A percentile compares a stretch with the other conserved stretches of the same genome.
Evolutionary conservation across 2,113 vertebrate genomes (phyloP).

Genomic region (Callopanchax toddi): DNA sequence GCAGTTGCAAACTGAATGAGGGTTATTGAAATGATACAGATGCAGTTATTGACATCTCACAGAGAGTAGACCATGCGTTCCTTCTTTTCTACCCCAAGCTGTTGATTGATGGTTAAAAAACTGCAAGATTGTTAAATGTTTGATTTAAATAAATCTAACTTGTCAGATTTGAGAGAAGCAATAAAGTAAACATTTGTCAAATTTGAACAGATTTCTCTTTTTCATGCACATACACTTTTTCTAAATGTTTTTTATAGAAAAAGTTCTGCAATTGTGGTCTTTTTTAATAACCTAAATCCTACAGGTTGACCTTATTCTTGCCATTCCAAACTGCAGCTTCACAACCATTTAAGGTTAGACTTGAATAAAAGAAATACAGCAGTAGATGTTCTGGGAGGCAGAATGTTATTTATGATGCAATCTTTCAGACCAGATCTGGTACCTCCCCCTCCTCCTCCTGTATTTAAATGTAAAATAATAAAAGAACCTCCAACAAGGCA

Average conservation of each 20-base stretch:
- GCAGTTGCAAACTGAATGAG: conserved; percentile 31
- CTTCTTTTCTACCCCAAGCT: background rate
- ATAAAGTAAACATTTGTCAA: conserved; percentile 16
- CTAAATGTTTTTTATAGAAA: background rate
- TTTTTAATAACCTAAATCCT: background rate
- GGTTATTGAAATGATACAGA: conserved; percentile 40
- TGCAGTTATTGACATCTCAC: conserved; percentile 22
- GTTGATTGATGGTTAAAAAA: background rate
- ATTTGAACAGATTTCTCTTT: too few relatives aligned
- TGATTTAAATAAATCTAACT: background rate
- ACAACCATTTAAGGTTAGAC: conserved; percentile 16
- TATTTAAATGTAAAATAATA: conserved; percentile 51
- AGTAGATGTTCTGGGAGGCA: conserved; percentile 8
- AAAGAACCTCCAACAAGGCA: conserved; percentile 41
- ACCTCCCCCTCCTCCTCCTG: background rate
- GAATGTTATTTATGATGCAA: conserved; percentile 28
- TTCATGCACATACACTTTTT: background rate
- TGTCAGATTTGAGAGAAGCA: background rate
- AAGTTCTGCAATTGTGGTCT: background rate
- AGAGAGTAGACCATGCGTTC: background rate
- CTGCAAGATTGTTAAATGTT: background rate
- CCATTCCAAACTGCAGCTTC: background rate
- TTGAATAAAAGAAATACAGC: conserved; percentile 8
- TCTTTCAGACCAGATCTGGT: background rate
- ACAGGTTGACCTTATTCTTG: background rate